Base-by-base conservation (phyloP, 2,113 vertebrate species). In the Ctenomys sociabilis region DNA sequence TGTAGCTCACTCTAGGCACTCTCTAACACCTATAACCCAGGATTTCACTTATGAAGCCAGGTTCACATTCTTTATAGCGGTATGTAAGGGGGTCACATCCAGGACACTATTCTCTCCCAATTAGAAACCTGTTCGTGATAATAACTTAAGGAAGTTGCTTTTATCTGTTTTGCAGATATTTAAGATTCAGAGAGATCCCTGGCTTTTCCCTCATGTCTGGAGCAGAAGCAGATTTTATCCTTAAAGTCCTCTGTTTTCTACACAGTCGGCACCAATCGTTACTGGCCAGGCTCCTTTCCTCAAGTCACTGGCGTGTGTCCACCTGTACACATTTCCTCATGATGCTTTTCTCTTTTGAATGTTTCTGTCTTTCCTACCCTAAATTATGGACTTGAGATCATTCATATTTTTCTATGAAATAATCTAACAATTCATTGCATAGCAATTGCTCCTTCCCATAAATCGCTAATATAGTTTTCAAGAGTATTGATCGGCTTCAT, bases 381-480 rank as follows among this genome's bases (percentile, higher is more conserved):
- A 32, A 14, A 24, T 85, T 86, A 35, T 85, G 77, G 3, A 28
- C 28, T 93, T 86, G 52, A 54, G 24, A 64, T 54, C 24, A 85
- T 70, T 85, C 26, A 32, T 80, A 90, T 61, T 70, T 85, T 95
- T 63, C 63, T 40, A 21, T 91, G 24, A 91, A 78, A 78, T 68
- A 85, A 85, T 61, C 10, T 90, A 61, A 52, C 63, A 68, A 49
- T 12, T 70, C 7, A 24, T 68, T 68, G 77, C 45, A 85, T 13
- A 49, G 68, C 59, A 61, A 70, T 80, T 94, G 37, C 28, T 78
- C 61, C 40, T 73, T 84, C 73, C 9, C 63, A 63, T 52, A 64
- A 86, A 52, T 72, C 21, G 49, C 37, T 63, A 54, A 37, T 91
- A 11, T 52, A 81, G 9, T 49, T 90, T 81, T 86, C 19, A 28